Base-by-base conservation (phyloP, 2,113 vertebrate genomes). In the Gymnorhina tibicen region DNA sequence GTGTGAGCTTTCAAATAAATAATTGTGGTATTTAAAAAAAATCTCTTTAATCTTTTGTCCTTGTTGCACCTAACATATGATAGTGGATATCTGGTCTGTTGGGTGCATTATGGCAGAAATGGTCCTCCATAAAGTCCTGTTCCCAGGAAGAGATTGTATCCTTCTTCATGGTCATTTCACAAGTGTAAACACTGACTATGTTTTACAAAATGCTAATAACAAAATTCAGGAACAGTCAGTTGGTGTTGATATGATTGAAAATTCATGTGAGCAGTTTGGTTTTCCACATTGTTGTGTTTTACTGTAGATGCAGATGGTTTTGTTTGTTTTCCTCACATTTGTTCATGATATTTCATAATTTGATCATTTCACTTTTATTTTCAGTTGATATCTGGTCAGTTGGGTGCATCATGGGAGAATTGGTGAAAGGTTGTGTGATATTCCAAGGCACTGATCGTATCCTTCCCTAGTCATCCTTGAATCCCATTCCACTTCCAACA, bases 311-410 rank as follows among this genome's bases (percentile, higher is more conserved):
- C 82, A 97, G 96, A 96, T 86, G 91, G 74, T 95, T 96, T 89
- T 92, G 86, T 95, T 93, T 90, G 79, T 94, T 97, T 93, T 84
- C 60, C 80, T 93, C 97, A 89, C 97, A 92, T 98, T 97, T 97
- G 94, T 98, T 97, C 98, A 98, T 97, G 95, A 91, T 97, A 97
- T 91, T 95, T 97, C 97, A 98, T 98, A 97, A 98, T 98, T 98
- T 98, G 97, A 92, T 98, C 98, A 98, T 98, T 98, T 98, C 98
- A 98, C 94, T 99, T 97, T 98, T 99, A 96, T 98, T 99, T 98
- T 98, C 99, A 99, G 99, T 99, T 98, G 99, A 99, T 98, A 99
- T 99, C 98, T 99, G 99, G 99, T 99, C 99, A 97, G 99, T 99
- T 97, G 99, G 99, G 96, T 99, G 99, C 98, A 99, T 99, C 98